Conservation (phyloP, 2,888 invertebrate species). For the Acholoe squamosa region DNA sequence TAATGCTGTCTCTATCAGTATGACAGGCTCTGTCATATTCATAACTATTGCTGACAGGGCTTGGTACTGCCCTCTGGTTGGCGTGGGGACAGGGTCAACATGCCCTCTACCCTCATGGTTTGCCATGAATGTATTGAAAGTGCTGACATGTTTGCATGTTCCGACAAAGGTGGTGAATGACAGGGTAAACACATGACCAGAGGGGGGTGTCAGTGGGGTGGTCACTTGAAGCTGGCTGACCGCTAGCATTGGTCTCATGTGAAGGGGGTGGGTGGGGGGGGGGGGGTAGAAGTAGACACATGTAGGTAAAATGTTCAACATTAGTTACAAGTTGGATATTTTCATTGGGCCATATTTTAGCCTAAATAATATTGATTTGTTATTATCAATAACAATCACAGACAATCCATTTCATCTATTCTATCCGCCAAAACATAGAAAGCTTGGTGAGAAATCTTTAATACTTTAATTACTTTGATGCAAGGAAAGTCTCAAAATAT, state of each 20-base stretch:
- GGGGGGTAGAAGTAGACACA: too few species aligned
- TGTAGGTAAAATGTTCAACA: too few species aligned
- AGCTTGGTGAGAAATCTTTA: not conserved
- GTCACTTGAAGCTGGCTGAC: not conserved
- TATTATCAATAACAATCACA: too few species aligned
- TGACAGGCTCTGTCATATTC: constrained; percentile 9
- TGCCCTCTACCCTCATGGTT: not conserved
- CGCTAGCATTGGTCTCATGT: constrained; percentile 2
- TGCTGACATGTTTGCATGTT: constrained; percentile 38
- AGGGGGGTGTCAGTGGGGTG: not conserved
- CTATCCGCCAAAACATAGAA: not conserved
- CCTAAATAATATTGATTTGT: not conserved
- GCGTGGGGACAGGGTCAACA: not conserved
- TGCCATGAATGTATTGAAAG: not conserved
- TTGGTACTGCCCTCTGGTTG: not conserved
- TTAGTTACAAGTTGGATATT: not conserved
- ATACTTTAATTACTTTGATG: not conserved
- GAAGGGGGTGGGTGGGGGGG: too few species aligned
- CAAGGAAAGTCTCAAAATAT: too few species aligned
- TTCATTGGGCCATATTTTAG: not conserved
- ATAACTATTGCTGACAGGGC: not conserved
- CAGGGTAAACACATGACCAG: constrained; percentile 26
- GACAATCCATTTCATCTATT: too few species aligned
- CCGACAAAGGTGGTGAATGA: constrained; percentile 10
- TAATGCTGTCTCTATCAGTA: not conserved